phyloP scores from a whole-genome alignment of 2,113 vertebrate species.

The Struthio camelus region DNA sequence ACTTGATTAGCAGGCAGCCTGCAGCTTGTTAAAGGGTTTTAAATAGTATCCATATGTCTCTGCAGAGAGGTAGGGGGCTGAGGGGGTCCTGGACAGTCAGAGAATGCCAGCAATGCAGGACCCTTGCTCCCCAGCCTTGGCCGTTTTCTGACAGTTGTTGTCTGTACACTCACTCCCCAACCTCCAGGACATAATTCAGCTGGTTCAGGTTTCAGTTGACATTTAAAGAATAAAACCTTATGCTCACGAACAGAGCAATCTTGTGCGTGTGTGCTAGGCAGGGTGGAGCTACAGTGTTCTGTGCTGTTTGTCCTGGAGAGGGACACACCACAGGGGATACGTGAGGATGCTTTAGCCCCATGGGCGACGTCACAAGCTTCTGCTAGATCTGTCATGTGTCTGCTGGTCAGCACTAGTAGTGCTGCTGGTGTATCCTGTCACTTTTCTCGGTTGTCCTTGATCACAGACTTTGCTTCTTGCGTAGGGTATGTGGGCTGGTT shows the following conservation, averaged over 20 bases:
- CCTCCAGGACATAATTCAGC: conserved; percentile 40
- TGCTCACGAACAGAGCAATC: background rate
- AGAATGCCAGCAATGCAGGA: conserved; percentile 75
- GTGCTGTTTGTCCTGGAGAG: background rate
- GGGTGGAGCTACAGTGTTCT: background rate
- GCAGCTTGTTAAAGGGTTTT: conserved; percentile 70
- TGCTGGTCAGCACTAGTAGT: accelerated
- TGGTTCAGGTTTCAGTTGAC: conserved; percentile 66
- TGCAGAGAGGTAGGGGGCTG: conserved; percentile 25
- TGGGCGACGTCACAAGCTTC: background rate
- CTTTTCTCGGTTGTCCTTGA: background rate
- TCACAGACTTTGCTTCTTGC: accelerated
- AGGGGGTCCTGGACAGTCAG: conserved; percentile 44
- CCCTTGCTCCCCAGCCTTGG: conserved; percentile 33
- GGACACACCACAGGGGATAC: background rate
- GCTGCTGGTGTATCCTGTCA: background rate
- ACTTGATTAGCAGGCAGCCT: conserved; percentile 64
- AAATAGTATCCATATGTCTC: conserved; percentile 79
- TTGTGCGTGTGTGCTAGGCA: background rate
- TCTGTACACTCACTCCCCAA: background rate
- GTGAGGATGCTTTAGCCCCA: background rate
- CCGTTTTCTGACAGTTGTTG: conserved; percentile 71
- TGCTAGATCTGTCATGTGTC: background rate
- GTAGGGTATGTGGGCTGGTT: background rate
- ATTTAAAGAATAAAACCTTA: conserved; percentile 62